Conservation (phyloP, 2,113 vertebrate genomes). For the Scophthalmus maximus region DNA sequence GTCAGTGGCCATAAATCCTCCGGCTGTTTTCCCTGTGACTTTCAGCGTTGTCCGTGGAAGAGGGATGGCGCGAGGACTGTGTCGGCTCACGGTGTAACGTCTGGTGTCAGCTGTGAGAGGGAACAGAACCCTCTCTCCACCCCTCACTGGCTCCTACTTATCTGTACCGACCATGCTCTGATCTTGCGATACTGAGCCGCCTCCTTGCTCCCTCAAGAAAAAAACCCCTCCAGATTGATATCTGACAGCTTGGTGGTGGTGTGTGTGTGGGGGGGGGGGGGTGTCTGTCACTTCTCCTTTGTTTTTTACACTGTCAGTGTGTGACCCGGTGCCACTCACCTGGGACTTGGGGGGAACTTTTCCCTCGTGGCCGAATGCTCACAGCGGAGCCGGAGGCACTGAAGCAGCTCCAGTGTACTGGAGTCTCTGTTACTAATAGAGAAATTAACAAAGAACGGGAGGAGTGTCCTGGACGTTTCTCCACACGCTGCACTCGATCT, state of each 20-base stretch:
- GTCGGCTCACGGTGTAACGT: conserved; percentile 6
- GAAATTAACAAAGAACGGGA: conserved; percentile 41
- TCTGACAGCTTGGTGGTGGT: conserved; percentile 38
- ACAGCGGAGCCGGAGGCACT: conserved; percentile 3
- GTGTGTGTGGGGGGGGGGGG: not conserved
- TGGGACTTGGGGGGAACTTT: conserved; percentile 35
- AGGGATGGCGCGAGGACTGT: not conserved
- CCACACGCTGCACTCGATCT: conserved; percentile 20
- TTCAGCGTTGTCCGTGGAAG: not conserved
- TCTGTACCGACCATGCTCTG: conserved; percentile 70
- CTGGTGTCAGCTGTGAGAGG: conserved; percentile 40
- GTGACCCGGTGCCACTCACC: conserved; percentile 26
- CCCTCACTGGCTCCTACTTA: conserved; percentile 70
- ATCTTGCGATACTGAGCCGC: conserved; percentile 68
- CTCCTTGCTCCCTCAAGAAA: conserved; percentile 66
- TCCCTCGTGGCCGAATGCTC: not conserved
- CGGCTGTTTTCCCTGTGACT: not conserved
- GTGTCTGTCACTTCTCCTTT: conserved; percentile 55
- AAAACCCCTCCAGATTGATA: conserved; percentile 69
- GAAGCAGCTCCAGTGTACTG: conserved; percentile 6
- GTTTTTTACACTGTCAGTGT: conserved; percentile 54
- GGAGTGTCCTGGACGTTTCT: conserved; percentile 19
- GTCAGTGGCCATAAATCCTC: not conserved
- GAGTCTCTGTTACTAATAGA: conserved; percentile 45
- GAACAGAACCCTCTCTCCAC: conserved; percentile 25